Base-by-base conservation (phyloP, 2,888 invertebrate species). In the Folsomia candida region DNA sequence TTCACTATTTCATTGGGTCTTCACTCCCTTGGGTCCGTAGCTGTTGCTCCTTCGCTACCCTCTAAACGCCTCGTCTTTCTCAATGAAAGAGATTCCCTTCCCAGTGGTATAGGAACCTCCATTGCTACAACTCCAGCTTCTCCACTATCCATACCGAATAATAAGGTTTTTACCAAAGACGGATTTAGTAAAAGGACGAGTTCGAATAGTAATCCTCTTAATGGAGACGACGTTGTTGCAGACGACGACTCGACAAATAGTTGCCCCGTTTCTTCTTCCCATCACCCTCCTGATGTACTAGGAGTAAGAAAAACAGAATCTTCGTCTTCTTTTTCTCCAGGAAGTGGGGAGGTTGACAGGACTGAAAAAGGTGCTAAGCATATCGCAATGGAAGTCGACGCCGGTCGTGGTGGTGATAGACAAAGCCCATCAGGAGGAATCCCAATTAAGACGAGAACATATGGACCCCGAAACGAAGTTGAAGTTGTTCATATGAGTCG, bases 401-500 rank as follows among this genome's bases (percentile, higher is more conserved):
- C n/a, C n/a, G 61, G 61, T 26, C n/a, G 61, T 61, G 63, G 63
- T 64, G 60, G 3, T 60, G 63, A 69, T 54, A 25, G 69, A 28
- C 26, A 64, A 69, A 69, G 69, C 57, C 75, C 72, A 58, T 68
- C 69, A 67, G 54, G 54, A 54, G 71, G 71, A 27, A 22, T 72
- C 63, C 74, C 77, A 51, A 72, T 76, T 47, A 78, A 77, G 59
- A 78, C 77, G 9, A 77, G 76, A 70, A 78, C 76, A 3, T 76
- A 77, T 68, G 77, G 77, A 57, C 67, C 76, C 29, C 67, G 78
- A 18, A 78, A 78, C 68, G 77, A 79, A 74, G 78, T 79, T 25
- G 78, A 79, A 78, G 78, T 79, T 26, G 77, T 74, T 58, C 74
- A 79, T 64, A 74, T 80, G 29, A 75, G 77, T 71, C 78, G 78